Base-by-base conservation (phyloP, 1,140 invertebrate species). In the Heliothis subflexa region DNA sequence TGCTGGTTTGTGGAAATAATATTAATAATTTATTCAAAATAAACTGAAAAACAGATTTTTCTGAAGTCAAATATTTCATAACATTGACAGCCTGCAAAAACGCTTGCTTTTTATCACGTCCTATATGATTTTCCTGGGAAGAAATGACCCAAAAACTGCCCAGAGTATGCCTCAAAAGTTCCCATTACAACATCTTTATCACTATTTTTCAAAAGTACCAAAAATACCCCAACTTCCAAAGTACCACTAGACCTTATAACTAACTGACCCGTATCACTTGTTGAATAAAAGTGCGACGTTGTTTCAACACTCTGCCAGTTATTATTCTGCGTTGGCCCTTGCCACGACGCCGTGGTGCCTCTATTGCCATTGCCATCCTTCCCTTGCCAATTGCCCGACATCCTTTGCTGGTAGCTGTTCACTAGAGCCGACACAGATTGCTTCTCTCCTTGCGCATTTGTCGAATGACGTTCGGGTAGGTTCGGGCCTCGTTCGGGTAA, bases 231-330 rank as follows among this genome's bases (percentile, higher is more conserved):
- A 33, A 52, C 2, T 12, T 16, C 13, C 18, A 50, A 75, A 64
- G 40, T 21, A 62, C 59, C 45, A 62, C 33, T 7, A 66, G 0
- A 55, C 14, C 47, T 2, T 50, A 52, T 25, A 7, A 49, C 18
- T 1, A 77, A 94, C 92, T 92, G 84, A 94, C 93, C 93, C 74
- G 92, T 88, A 49, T 94, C 93, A 81, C 89, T 94, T 25, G 92
- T 86, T 7, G 90, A 85, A 75, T 94, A 94, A 84, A 93, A 93
- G 28, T 93, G 93, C 33, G 93, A 89, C 0, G 89, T 91, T 0
- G 88, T 86, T 77, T 92, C 91, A 16, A 87, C 85, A 25, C 78
- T 84, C 81, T 89, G 86, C 86, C 88, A 87, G 77, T 92, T 89
- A 55, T 91, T 91, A 79, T 92, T 90, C 78, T 84, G 85, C 0